phyloP scores from a whole-genome alignment of 2,113 vertebrate species.

The Ovis aries region DNA sequence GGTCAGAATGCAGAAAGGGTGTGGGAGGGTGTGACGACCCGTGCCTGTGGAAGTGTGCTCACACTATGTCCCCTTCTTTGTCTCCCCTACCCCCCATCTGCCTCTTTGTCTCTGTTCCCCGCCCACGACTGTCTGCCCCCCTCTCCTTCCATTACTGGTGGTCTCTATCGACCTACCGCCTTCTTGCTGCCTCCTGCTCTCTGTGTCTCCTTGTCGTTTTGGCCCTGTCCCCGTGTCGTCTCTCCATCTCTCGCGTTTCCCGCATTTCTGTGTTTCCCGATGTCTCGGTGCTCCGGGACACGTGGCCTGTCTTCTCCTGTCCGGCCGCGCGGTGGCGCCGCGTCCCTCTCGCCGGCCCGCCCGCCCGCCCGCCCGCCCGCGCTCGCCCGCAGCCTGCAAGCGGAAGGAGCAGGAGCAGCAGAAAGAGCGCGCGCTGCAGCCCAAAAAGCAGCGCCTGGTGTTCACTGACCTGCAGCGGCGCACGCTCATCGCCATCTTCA shows the following conservation, averaged over 20 bases:
- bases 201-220: background rate
- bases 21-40: background rate
- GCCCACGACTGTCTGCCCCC: background rate
- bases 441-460: constrained; percentile 98
- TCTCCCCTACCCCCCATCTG: background rate
- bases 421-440: constrained; percentile 93
- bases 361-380: background rate
- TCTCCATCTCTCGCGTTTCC: background rate
- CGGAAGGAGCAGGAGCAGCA: constrained; percentile 98
- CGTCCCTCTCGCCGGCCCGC: background rate
- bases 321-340: background rate
- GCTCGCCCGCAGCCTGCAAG: constrained; percentile 89
- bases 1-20: background rate
- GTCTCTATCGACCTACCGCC: background rate
- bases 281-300: background rate
- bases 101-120: too few relatives aligned
- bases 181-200: background rate
- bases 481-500: constrained; percentile 98
- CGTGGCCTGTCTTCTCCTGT: background rate
- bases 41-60: background rate
- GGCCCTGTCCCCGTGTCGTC: constrained; percentile 2
- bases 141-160: background rate
- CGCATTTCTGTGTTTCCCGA: background rate
- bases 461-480: constrained; percentile 99
- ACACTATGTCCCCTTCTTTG: background rate